Percentiles rank a stretch among this genome's conserved stretches.
These are phyloP conservation scores for Drosophila rubida DNA, from an alignment of 2,888 invertebrate genomes.

Conservation along the genomic window DNA sequence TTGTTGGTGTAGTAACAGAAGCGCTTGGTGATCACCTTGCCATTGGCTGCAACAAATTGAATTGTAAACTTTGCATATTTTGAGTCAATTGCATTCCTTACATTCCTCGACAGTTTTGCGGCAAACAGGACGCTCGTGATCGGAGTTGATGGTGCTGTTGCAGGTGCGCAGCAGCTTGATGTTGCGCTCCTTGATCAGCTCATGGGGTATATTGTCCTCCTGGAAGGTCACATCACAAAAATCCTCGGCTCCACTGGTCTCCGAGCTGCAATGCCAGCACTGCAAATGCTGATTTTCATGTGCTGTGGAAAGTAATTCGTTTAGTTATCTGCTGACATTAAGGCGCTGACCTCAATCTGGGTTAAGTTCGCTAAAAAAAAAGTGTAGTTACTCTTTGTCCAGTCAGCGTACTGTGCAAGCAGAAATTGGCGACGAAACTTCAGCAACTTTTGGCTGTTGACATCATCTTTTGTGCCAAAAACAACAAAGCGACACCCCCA, in stretches of 20 bases:
- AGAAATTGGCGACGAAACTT: constrained; percentile 3
- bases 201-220: constrained; percentile 79
- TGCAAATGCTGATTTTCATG: constrained; percentile 64
- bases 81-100: constrained; percentile 42
- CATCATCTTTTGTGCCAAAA: constrained; percentile 47
- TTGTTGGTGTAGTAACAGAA: constrained; percentile 84
- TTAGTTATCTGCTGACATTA: constrained; percentile 45
- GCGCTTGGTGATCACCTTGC: constrained; percentile 79
- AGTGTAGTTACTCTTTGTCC: background rate
- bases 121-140: constrained; percentile 82
- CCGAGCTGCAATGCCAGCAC: constrained; percentile 84
- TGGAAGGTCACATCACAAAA: constrained; percentile 81
- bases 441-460: constrained; percentile 27
- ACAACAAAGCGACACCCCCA: constrained; percentile 4
- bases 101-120: constrained; percentile 83
- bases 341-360: constrained; percentile 32
- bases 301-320: constrained; percentile 27
- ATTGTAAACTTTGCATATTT: background rate
- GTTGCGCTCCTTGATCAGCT: constrained; percentile 74
- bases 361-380: background rate
- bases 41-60: constrained; percentile 68
- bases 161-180: constrained; percentile 78
- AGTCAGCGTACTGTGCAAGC: constrained; percentile 1
- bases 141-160: constrained; percentile 81
- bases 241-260: constrained; percentile 81